Percentiles rank a stretch among this genome's conserved stretches.
Evolutionary conservation across 2,797 vertebrate genomes (phyloP).

Genomic region (Peromyscus melanophrys): DNA sequence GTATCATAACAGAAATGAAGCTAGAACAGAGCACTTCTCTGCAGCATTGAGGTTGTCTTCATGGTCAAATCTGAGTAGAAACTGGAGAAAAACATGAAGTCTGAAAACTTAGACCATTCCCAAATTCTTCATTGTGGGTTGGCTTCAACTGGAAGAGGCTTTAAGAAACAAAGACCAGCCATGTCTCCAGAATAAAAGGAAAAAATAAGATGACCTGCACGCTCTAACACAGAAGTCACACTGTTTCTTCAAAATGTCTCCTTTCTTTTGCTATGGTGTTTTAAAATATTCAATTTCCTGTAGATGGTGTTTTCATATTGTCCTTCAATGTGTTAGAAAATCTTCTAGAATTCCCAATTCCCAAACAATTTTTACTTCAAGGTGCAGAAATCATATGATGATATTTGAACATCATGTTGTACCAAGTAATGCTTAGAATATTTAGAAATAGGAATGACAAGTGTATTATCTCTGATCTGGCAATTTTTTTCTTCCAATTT

Average conservation of each 20-base stretch:
- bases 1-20: not conserved
- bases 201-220: too few relatives aligned
- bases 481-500: not conserved
- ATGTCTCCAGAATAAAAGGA: not conserved
- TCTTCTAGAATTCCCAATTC: not conserved
- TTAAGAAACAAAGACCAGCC: not conserved
- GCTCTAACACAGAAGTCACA: not conserved
- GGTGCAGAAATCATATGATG: not conserved
- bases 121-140: not conserved
- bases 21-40: not conserved
- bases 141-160: not conserved
- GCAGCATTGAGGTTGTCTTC: not conserved
- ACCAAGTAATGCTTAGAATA: not conserved
- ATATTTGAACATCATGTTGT: not conserved
- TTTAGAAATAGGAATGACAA: not conserved
- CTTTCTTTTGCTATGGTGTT: not conserved
- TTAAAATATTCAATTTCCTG: not conserved
- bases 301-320: not conserved
- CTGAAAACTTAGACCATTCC: not conserved
- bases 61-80: not conserved
- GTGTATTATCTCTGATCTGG: too few relatives aligned
- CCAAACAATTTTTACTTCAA: not conserved
- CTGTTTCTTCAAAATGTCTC: not conserved
- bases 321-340: not conserved
- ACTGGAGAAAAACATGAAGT: not conserved